phyloP scores from a whole-genome alignment of 1,140 invertebrate species.

The Cotesia typhae region DNA sequence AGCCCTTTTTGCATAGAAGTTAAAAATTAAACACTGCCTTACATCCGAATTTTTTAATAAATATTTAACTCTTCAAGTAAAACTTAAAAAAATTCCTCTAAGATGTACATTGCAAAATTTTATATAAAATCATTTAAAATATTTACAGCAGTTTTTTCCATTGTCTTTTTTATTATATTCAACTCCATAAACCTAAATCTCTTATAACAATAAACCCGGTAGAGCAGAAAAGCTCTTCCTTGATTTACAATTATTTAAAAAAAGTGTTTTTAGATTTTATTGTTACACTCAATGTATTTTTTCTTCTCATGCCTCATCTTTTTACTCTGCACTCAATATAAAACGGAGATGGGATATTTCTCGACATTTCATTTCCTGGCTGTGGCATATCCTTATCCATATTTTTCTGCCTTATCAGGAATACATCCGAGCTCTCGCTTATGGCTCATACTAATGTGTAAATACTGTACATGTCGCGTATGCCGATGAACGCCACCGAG shows the following conservation, averaged over 20 bases:
- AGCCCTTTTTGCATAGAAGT: too few species aligned
- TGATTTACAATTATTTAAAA: background rate
- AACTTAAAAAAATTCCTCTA: too few species aligned
- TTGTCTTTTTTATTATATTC: background rate
- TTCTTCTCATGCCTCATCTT: background rate
- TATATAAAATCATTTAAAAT: too few species aligned
- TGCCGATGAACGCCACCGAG: background rate
- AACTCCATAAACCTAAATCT: constrained; percentile 4
- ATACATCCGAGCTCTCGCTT: background rate
- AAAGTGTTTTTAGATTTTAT: background rate
- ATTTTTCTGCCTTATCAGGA: background rate
- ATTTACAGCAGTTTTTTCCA: constrained; percentile 2
- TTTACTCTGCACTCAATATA: background rate
- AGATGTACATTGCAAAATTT: too few species aligned
- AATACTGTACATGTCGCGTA: background rate
- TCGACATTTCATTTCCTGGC: constrained; percentile 25
- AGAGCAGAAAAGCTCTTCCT: background rate
- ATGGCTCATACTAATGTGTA: background rate
- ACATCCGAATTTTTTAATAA: too few species aligned
- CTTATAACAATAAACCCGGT: constrained; percentile 16
- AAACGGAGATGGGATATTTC: constrained; percentile 17
- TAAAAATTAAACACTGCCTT: too few species aligned
- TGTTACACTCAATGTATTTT: background rate
- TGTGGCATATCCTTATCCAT: background rate
- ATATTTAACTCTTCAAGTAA: too few species aligned